Percentiles rank a stretch among this genome's conserved stretches.
These are phyloP conservation scores for Zingel zingel DNA, from an alignment of 2,113 vertebrate genomes.

Conservation along the genomic window DNA sequence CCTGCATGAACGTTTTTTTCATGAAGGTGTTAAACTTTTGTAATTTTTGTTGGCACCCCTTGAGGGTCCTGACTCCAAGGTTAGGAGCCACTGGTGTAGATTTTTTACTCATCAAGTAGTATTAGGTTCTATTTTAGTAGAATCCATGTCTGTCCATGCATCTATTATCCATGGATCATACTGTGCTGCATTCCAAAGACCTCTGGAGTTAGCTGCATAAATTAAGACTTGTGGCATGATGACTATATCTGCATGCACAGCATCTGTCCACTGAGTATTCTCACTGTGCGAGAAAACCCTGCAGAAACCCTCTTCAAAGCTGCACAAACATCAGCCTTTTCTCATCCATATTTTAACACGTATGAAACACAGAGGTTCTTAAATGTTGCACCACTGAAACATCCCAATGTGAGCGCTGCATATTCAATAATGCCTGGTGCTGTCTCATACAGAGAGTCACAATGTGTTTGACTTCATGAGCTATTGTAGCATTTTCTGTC, in stretches of 20 bases:
- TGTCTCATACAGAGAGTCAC: not conserved
- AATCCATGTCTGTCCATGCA: no score
- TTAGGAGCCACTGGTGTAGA: no score
- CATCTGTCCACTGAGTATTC: constrained; percentile 51
- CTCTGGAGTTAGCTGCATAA: constrained; percentile 53
- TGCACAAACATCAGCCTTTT: constrained; percentile 29
- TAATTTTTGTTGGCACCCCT: no score
- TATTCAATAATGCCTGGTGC: not conserved
- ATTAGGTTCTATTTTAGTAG: no score
- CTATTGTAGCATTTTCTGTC: not conserved
- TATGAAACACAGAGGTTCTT: constrained; percentile 6
- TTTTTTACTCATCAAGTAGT: no score
- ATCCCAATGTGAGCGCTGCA: not conserved
- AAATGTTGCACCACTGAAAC: constrained; percentile 45
- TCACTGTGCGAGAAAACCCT: constrained; percentile 35
- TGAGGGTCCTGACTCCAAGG: no score
- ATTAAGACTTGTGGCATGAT: constrained; percentile 47
- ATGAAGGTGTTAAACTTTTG: no score
- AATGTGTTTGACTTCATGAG: constrained; percentile 19
- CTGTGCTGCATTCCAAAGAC: constrained; percentile 11
- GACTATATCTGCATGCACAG: constrained; percentile 54
- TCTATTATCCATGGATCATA: constrained; percentile 21
- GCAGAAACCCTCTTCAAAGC: constrained; percentile 58
- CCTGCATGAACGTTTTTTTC: no score
- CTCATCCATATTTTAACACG: constrained; percentile 52